phyloP scores from a whole-genome alignment of 2,888 invertebrate genomes.

The Polydrusus tereticollis region DNA sequence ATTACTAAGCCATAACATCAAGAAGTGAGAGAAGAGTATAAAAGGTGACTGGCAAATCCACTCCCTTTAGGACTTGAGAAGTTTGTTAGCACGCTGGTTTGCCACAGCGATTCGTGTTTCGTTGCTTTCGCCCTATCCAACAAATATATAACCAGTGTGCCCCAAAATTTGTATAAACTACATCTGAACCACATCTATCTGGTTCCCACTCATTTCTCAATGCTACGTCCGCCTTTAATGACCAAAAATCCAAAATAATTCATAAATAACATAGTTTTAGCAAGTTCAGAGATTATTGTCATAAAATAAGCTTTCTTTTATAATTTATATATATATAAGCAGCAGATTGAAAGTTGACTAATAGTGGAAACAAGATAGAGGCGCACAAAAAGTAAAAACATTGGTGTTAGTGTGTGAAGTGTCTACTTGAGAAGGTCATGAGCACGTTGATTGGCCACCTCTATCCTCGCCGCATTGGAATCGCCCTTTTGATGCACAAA shows the following conservation, averaged over 20 bases:
- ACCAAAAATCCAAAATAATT: not conserved
- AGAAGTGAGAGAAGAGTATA: conserved; percentile 65
- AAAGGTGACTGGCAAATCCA: conserved; percentile 62
- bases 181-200: conserved; percentile 38
- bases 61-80: conserved; percentile 80
- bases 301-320: conserved; percentile 18
- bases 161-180: conserved; percentile 49
- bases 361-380: conserved; percentile 45
- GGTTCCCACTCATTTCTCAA: conserved; percentile 39
- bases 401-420: conserved; percentile 62
- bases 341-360: conserved; percentile 6
- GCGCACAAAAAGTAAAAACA: conserved; percentile 49
- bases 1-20: conserved; percentile 61
- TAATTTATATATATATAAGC: too few species aligned
- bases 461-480: conserved; percentile 96
- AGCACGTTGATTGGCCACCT: conserved; percentile 96
- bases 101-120: conserved; percentile 96
- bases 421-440: conserved; percentile 94
- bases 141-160: conserved; percentile 63
- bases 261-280: not conserved
- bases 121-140: conserved; percentile 87
- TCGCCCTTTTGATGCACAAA: conserved; percentile 73
- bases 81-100: conserved; percentile 96
- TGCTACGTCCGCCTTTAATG: not conserved
- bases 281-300: conserved; percentile 28